Evolutionary conservation across 1,140 invertebrate genomes (phyloP).

Genomic region (Cherax quadricarinatus): DNA sequence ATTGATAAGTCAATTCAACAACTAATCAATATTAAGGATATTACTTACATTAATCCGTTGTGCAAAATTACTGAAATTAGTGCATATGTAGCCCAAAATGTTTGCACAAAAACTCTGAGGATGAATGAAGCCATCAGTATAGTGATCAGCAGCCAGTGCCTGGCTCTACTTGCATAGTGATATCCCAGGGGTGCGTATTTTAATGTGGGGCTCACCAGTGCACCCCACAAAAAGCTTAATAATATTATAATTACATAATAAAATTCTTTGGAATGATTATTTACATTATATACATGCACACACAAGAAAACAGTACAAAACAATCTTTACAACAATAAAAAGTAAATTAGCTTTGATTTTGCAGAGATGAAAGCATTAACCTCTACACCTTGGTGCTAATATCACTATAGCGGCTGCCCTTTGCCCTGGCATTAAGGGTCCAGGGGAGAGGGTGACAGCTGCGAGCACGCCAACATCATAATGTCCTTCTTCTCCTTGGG

Average conservation of each 20-base stretch:
- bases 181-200: slow-evolving; percentile 16
- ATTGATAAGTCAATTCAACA: neutral
- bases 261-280: slow-evolving; percentile 73
- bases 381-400: slow-evolving; percentile 59
- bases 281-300: slow-evolving; percentile 69
- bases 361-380: slow-evolving; percentile 56
- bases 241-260: slow-evolving; percentile 70
- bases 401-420: slow-evolving; percentile 30
- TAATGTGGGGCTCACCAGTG: slow-evolving; percentile 49
- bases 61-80: neutral
- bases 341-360: slow-evolving; percentile 61
- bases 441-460: slow-evolving; percentile 78
- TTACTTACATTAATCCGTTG: neutral
- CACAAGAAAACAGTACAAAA: slow-evolving; percentile 57
- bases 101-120: neutral
- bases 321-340: slow-evolving; percentile 60
- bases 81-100: neutral
- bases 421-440: slow-evolving; percentile 58
- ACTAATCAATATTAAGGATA: neutral
- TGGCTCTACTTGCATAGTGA: neutral
- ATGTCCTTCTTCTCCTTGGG: slow-evolving; percentile 98
- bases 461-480: slow-evolving; percentile 89
- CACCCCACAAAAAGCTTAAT: slow-evolving; percentile 62
- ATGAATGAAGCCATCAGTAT: neutral
- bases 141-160: neutral